A percentile compares a stretch with the other conserved stretches of the same genome.
Evolutionary conservation across 2,888 invertebrate species (phyloP).

Genomic region (Drosophila greeni): DNA sequence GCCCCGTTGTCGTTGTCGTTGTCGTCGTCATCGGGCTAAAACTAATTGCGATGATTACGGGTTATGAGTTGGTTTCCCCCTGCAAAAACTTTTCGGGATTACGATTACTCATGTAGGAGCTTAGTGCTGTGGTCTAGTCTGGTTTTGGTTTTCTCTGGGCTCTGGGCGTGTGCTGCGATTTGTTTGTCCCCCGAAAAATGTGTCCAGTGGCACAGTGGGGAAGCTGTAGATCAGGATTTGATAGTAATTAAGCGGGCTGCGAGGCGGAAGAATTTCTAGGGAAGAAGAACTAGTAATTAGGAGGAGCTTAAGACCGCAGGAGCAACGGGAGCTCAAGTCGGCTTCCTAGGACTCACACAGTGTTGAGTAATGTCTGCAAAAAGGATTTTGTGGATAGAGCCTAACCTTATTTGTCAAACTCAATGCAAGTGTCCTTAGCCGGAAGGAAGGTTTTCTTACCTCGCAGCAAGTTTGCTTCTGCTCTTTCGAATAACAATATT

Average conservation of each 20-base stretch:
- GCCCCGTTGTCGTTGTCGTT: constrained; percentile 8
- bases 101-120: constrained; percentile 45
- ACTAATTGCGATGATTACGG: constrained; percentile 62
- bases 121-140: constrained; percentile 26
- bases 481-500: background rate
- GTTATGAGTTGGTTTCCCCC: constrained; percentile 45
- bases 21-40: constrained; percentile 40
- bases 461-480: background rate
- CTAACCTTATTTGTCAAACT: background rate
- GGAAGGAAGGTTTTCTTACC: too few species aligned
- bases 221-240: constrained; percentile 29
- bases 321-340: constrained; percentile 8
- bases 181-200: constrained; percentile 22
- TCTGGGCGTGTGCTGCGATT: constrained; percentile 37
- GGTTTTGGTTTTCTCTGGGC: background rate
- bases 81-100: constrained; percentile 39
- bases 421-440: background rate
- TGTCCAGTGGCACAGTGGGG: constrained; percentile 25
- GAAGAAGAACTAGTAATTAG: constrained; percentile 25
- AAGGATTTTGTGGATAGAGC: too few species aligned
- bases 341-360: background rate
- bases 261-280: constrained; percentile 18
- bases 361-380: constrained; percentile 5
- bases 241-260: constrained; percentile 29
- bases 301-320: constrained; percentile 17